These are phyloP conservation scores for Syrrhaptes paradoxus DNA, from an alignment of 2,113 vertebrate genomes.

Conservation along the genomic window DNA sequence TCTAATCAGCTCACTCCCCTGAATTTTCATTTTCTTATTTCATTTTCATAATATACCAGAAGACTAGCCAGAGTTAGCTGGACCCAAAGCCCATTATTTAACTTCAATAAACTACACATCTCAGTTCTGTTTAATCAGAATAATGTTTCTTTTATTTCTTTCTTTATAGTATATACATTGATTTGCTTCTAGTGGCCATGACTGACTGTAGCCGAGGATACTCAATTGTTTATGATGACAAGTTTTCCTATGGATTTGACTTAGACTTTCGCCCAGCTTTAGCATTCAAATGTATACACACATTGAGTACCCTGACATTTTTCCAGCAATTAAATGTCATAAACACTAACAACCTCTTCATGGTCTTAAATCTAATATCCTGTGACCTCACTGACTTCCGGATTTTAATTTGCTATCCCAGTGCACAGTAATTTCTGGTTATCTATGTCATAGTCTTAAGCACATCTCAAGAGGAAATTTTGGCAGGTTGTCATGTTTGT, in stretches of 20 bases:
- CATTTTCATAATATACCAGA: not conserved
- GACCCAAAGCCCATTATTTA: not conserved
- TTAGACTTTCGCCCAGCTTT: not conserved
- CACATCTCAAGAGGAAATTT: conserved; percentile 10
- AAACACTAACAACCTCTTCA: conserved; percentile 19
- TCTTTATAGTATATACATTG: not conserved
- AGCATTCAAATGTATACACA: not conserved
- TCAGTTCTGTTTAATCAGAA: not conserved
- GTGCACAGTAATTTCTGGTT: conserved; percentile 53
- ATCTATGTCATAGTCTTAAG: conserved; percentile 26
- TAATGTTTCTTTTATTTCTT: not conserved
- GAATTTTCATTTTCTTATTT: not conserved
- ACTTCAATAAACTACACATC: not conserved
- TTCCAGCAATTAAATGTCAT: not conserved
- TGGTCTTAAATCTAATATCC: conserved; percentile 54
- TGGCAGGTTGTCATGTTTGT: conserved; percentile 44
- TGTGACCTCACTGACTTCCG: conserved; percentile 2
- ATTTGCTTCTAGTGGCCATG: not conserved
- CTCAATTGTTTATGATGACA: not conserved
- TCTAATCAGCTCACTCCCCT: not conserved
- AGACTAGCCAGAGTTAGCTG: not conserved
- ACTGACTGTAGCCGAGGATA: not conserved
- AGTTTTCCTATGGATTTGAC: not conserved
- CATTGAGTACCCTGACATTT: not conserved
- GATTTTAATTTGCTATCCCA: conserved; percentile 57